Conservation (phyloP, 2,888 invertebrate genomes). For the Drosophila algonquin region DNA sequence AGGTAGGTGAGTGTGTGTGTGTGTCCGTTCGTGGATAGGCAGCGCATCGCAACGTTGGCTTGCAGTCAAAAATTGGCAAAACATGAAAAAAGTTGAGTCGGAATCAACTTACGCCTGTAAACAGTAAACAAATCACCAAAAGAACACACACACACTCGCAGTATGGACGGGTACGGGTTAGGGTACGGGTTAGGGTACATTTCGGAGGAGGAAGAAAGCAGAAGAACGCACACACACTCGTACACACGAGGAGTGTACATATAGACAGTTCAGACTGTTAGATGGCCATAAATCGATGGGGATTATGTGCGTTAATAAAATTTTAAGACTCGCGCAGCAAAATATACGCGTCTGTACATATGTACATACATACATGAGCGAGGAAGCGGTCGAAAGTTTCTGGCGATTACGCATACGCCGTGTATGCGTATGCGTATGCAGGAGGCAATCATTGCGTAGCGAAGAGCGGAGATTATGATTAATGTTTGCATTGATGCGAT, state of each 20-base stretch:
- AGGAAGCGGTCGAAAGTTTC: slow-evolving; percentile 39
- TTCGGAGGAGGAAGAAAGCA: background rate
- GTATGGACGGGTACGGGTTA: too few relatives aligned
- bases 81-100: slow-evolving; percentile 41
- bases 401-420: slow-evolving; percentile 66
- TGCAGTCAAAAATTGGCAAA: slow-evolving; percentile 43
- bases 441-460: slow-evolving; percentile 17
- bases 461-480: slow-evolving; percentile 37
- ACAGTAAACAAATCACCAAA: slow-evolving; percentile 72
- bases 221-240: background rate
- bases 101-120: slow-evolving; percentile 75
- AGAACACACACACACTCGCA: slow-evolving; percentile 17
- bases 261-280: slow-evolving; percentile 47
- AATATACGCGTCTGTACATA: slow-evolving; percentile 19
- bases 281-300: slow-evolving; percentile 72
- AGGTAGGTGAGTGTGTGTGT: slow-evolving; percentile 1
- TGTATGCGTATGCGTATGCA: slow-evolving; percentile 14
- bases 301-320: slow-evolving; percentile 75
- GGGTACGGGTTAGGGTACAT: too few relatives aligned
- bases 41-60: slow-evolving; percentile 52
- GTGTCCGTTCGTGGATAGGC: background rate
- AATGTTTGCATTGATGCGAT: slow-evolving; percentile 1
- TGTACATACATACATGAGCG: background rate
- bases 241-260: background rate
- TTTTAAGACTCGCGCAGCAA: slow-evolving; percentile 56